These are phyloP conservation scores for Drosophila stalkeri DNA, from an alignment of 2,888 invertebrate genomes.

Conservation along the genomic window DNA sequence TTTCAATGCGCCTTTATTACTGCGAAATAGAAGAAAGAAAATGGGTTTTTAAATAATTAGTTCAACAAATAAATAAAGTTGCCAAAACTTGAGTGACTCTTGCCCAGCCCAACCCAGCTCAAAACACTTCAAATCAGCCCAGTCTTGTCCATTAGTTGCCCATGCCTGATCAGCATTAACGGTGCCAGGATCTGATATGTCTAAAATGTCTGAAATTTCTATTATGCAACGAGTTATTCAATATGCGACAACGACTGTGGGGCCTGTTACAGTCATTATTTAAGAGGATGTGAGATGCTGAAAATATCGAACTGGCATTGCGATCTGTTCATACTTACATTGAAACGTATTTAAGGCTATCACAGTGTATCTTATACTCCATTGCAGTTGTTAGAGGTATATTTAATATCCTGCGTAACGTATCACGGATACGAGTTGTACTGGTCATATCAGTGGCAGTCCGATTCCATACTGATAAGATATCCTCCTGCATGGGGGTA, in stretches of 20 bases:
- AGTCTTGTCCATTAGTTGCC: background rate
- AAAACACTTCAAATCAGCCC: no score
- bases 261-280: slow-evolving; percentile 11
- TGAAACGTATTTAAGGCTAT: slow-evolving; percentile 91
- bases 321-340: slow-evolving; percentile 77
- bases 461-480: slow-evolving; percentile 98
- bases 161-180: background rate
- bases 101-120: background rate
- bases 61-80: background rate
- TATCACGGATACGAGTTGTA: slow-evolving; percentile 96
- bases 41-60: background rate
- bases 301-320: no score
- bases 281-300: background rate
- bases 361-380: slow-evolving; percentile 96
- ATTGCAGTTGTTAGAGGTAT: slow-evolving; percentile 96
- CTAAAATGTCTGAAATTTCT: background rate
- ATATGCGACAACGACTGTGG: slow-evolving; percentile 8
- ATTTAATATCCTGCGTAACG: slow-evolving; percentile 96
- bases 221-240: background rate
- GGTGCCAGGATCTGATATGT: slow-evolving; percentile 1
- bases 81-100: background rate
- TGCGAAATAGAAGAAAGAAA: slow-evolving; percentile 65
- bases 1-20: slow-evolving; percentile 85
- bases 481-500: slow-evolving; percentile 91
- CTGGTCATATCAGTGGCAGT: slow-evolving; percentile 95